Evolutionary conservation across 2,113 vertebrate species (phyloP).

Genomic region (Pygoscelis antarcticus): DNA sequence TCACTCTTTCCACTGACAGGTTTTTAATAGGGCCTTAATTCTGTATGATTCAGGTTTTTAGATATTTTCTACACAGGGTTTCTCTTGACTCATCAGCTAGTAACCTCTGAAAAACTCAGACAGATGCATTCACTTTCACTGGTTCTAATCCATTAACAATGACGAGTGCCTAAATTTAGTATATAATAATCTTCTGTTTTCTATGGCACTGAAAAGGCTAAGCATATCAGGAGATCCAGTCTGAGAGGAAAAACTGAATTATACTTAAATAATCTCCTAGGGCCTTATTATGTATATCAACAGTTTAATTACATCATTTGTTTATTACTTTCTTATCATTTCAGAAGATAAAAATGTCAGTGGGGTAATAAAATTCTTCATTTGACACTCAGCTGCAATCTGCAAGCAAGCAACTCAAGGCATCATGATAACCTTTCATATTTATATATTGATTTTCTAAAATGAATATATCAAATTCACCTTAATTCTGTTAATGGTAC

Average conservation of each 20-base stretch:
- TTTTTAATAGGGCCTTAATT: background rate
- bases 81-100: conserved; percentile 5
- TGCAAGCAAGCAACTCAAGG: background rate
- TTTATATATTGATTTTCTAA: background rate
- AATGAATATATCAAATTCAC: background rate
- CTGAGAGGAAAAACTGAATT: conserved; percentile 24
- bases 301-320: background rate
- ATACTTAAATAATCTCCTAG: background rate
- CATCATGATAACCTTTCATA: background rate
- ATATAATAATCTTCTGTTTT: conserved; percentile 40
- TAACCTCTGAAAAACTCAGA: conserved; percentile 37
- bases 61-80: background rate
- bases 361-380: background rate
- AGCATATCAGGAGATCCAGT: conserved; percentile 37
- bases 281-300: background rate
- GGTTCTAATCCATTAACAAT: conserved; percentile 45
- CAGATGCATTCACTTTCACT: background rate
- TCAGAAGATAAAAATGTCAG: background rate
- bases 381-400: background rate
- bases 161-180: conserved; percentile 55
- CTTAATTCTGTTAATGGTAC: background rate
- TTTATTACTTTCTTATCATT: background rate
- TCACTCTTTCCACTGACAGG: background rate
- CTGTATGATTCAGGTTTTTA: background rate
- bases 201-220: conserved; percentile 37